Evolutionary conservation across 2,113 vertebrate species (phyloP), one percentile per base, ranked within the genome.

Genomic region (Halcyon senegalensis): DNA sequence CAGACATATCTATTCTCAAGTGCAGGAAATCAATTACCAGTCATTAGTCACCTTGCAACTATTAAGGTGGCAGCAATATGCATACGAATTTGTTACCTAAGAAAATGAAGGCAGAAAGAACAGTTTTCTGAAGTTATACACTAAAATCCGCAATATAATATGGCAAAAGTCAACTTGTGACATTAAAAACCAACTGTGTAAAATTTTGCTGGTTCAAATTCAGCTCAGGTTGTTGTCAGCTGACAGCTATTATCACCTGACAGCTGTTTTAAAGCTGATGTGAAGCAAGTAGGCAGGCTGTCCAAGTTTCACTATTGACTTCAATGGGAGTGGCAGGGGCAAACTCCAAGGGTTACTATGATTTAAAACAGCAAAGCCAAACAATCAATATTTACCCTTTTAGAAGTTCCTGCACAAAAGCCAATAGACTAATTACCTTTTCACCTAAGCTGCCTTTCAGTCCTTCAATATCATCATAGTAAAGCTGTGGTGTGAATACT

Each of bases 181-280:
- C 51, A 70, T 51, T 84, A 81, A 64, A 94, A 97, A 90, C 16
- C 10, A 58, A 55, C 15, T 51, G 51, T 3, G 1, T 16, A 74
- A 86, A 74, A 84, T 89, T 55, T 86, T 76, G 5, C 62, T 76
- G 10, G 43, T 95, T 94, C 89, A 63, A 73, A 93, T 94, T 89
- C 73, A 89, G 41, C 46, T 81, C 86, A 94, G 80, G 68, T 95
- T 90, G 31, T 33, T 88, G 50, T 70, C 80, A 88, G 81, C 56
- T 81, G 80, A 90, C 63, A 88, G 59, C n/a, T 60, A 10, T 88
- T 93, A 74, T 73, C 72, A 62, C 37, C 55, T 0, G 0, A 60
- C 83, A 89, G 73, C 46, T 89, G 23, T 84, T 70, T 72, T 70
- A 68, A 9, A 82, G 53, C 60, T 81, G 56, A 60, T 19, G 46